Evolutionary conservation across 2,888 invertebrate genomes (phyloP).

Genomic region (Netelia fuscicornis): DNA sequence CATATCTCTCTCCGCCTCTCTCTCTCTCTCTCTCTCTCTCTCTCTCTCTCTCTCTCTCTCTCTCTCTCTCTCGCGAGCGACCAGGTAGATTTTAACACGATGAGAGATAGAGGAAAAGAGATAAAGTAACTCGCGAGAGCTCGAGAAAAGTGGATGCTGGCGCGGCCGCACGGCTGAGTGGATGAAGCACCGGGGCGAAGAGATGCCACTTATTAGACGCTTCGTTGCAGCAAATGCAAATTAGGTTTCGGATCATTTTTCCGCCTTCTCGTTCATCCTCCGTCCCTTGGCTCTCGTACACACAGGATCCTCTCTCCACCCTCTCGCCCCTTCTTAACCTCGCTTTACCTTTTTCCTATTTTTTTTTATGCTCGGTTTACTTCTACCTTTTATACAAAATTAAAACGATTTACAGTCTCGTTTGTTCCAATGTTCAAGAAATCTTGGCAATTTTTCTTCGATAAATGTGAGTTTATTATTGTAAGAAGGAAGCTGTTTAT

Average conservation of each 20-base stretch:
- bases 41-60: neutral
- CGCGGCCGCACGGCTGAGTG: slow-evolving; percentile 56
- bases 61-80: slow-evolving; percentile 9
- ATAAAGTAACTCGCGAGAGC: slow-evolving; percentile 21
- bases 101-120: slow-evolving; percentile 21
- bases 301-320: neutral
- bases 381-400: neutral
- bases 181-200: slow-evolving; percentile 41
- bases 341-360: neutral
- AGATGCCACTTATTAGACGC: slow-evolving; percentile 63
- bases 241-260: slow-evolving; percentile 60
- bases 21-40: slow-evolving; percentile 12
- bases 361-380: neutral
- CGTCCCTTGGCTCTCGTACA: neutral
- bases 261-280: slow-evolving; percentile 12
- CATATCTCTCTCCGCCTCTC: slow-evolving; percentile 1
- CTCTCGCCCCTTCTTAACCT: neutral
- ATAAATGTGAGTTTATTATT: too few relatives aligned
- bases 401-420: neutral
- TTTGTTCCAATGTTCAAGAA: neutral
- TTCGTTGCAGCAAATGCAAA: slow-evolving; percentile 65
- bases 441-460: too few relatives aligned
- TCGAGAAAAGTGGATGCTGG: slow-evolving; percentile 47
- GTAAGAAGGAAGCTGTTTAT: too few relatives aligned
- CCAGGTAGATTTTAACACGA: slow-evolving; percentile 26